Conservation (phyloP, 35 echinoderm and acorn worm genomes). For the Hemicentrotus pulcherrimus region DNA sequence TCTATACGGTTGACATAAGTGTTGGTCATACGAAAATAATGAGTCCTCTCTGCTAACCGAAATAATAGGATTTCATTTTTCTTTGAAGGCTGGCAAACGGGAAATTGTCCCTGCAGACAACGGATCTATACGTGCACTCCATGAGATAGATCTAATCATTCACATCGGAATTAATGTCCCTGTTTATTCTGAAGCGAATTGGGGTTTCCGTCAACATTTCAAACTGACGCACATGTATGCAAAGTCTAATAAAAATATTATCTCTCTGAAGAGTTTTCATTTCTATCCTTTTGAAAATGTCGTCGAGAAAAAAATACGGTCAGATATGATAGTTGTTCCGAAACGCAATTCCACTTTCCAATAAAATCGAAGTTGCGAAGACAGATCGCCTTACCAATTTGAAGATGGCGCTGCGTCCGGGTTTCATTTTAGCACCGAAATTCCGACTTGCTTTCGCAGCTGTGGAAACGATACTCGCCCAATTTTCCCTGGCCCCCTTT, state of each 20-base stretch:
- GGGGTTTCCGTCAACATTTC: neutral
- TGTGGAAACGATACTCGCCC: constrained; percentile 45
- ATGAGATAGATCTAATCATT: neutral
- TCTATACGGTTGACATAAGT: too few species aligned
- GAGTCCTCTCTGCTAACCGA: too few species aligned
- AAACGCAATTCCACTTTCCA: constrained; percentile 35
- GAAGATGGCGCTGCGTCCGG: constrained; percentile 6
- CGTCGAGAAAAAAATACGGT: neutral
- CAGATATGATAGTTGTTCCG: neutral
- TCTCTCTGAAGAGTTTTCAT: neutral
- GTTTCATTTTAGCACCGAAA: constrained; percentile 22
- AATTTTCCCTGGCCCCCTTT: constrained; percentile 31
- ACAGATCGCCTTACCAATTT: constrained; percentile 44
- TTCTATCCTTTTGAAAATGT: neutral
- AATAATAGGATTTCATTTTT: too few species aligned
- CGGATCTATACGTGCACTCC: neutral
- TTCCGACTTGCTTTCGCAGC: constrained; percentile 34
- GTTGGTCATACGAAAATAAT: too few species aligned
- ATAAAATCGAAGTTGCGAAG: constrained; percentile 43
- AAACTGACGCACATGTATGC: neutral
- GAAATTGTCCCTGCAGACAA: neutral
- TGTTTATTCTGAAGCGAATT: neutral
- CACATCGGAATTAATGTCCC: neutral
- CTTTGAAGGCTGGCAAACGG: too few species aligned
- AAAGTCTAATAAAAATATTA: neutral